These are phyloP conservation scores for Cnemophilus loriae DNA, from an alignment of 2,113 vertebrate genomes.

Conservation along the genomic window DNA sequence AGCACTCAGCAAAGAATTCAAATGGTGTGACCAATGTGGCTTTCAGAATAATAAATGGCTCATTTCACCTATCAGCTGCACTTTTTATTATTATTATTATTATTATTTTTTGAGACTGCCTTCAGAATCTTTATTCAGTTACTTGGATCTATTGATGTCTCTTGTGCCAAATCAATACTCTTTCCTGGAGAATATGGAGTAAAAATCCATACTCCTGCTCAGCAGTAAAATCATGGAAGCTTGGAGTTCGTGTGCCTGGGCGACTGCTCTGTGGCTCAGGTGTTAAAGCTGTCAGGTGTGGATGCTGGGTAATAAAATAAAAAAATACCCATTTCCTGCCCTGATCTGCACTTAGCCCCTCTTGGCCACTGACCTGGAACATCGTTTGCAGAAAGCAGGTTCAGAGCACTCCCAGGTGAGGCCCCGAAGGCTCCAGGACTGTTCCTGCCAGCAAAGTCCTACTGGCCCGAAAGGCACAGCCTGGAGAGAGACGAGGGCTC, in stretches of 20 bases:
- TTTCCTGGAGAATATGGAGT: constrained; percentile 47
- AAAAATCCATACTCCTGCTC: constrained; percentile 53
- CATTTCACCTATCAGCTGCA: background rate
- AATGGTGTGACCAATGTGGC: background rate
- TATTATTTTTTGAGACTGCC: constrained; percentile 37
- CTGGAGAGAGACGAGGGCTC: background rate
- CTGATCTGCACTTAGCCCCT: background rate
- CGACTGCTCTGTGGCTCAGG: background rate
- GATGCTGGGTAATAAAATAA: background rate
- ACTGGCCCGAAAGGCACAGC: background rate
- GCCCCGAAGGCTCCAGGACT: background rate
- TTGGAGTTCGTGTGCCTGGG: background rate
- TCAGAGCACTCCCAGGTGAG: background rate
- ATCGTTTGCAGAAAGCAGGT: background rate
- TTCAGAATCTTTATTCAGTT: constrained; percentile 42
- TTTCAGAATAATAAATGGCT: background rate
- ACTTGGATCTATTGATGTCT: constrained; percentile 27
- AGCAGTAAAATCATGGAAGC: background rate
- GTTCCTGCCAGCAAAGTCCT: background rate
- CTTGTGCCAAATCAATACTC: constrained; percentile 40
- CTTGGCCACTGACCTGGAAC: background rate
- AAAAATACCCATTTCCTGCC: background rate
- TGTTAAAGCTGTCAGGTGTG: background rate
- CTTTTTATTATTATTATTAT: constrained; percentile 16
- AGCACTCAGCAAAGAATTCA: background rate